Evolutionary conservation across 1,140 invertebrate genomes (phyloP).

Genomic region (Ostrea denselamellosa): DNA sequence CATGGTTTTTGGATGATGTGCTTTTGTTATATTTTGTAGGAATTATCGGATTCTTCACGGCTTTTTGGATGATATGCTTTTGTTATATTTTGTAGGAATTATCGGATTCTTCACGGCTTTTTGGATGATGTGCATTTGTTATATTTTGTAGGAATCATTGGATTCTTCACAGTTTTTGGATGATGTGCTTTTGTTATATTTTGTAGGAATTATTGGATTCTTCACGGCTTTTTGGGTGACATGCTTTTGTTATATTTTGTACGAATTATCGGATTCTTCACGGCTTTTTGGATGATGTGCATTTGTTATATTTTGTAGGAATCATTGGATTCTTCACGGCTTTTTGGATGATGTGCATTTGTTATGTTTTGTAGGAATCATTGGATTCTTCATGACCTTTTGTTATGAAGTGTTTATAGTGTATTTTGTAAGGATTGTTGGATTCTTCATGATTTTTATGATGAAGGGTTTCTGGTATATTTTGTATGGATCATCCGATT

Average conservation of each 20-base stretch:
- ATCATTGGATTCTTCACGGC: slow-evolving; percentile 82
- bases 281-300: no score
- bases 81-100: slow-evolving; percentile 76
- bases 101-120: slow-evolving; percentile 77
- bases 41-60: slow-evolving; percentile 82
- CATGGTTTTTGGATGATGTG: no score
- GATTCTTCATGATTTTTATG: no score
- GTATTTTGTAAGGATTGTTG: slow-evolving; percentile 79
- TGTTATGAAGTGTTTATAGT: no score
- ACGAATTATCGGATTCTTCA: slow-evolving; percentile 82
- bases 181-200: slow-evolving; percentile 50
- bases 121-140: slow-evolving; percentile 33
- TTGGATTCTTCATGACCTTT: slow-evolving; percentile 77
- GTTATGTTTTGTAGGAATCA: slow-evolving; percentile 77
- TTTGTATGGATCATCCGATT: no score
- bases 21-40: slow-evolving; percentile 71
- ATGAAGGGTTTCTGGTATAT: slow-evolving; percentile 10
- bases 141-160: slow-evolving; percentile 79
- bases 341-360: slow-evolving; percentile 48
- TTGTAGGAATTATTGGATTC: slow-evolving; percentile 81
- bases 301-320: slow-evolving; percentile 72
- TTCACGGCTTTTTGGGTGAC: slow-evolving; percentile 81
- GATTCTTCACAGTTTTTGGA: no score
- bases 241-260: no score
- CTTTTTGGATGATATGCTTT: slow-evolving; percentile 50